Percentiles rank a stretch among this genome's conserved stretches.
These are phyloP conservation scores for Cynaeus angustus DNA, from an alignment of 2,888 invertebrate genomes.

Conservation along the genomic window DNA sequence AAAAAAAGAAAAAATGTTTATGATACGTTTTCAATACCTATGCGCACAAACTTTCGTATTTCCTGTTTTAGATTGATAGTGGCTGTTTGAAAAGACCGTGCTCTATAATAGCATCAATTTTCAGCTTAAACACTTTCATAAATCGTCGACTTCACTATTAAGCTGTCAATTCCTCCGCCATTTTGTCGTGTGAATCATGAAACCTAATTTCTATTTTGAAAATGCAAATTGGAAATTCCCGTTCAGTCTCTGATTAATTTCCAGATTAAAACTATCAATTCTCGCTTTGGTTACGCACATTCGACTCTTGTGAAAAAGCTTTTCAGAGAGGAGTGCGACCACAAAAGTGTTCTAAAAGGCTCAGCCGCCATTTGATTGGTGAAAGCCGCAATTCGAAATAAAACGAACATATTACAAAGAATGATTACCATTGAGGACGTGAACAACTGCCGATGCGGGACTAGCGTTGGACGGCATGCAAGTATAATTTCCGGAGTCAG, in stretches of 20 bases:
- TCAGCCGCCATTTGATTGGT: conserved; percentile 5
- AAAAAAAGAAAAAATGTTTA: background rate
- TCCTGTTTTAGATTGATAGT: conserved; percentile 29
- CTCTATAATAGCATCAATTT: conserved; percentile 30
- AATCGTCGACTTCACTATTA: conserved; percentile 29
- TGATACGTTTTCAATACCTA: conserved; percentile 6
- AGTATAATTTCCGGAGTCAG: conserved; percentile 93
- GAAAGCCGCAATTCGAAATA: conserved; percentile 6
- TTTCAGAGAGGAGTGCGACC: conserved; percentile 1
- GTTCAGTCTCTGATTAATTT: conserved; percentile 27
- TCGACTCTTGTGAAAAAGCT: conserved; percentile 26
- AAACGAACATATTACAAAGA: conserved; percentile 22
- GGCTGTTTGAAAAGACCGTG: conserved; percentile 15
- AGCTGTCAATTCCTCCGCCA: conserved; percentile 30
- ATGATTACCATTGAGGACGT: conserved; percentile 86
- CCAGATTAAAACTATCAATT: conserved; percentile 41
- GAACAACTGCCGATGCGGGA: conserved; percentile 87
- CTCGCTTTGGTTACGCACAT: conserved; percentile 36
- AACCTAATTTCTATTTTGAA: conserved; percentile 37
- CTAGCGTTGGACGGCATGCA: conserved; percentile 90
- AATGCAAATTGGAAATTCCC: conserved; percentile 35
- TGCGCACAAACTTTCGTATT: background rate
- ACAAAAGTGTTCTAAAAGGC: conserved; percentile 10
- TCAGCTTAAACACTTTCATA: conserved; percentile 34
- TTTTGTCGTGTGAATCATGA: conserved; percentile 29